Base-by-base conservation (phyloP, 1,140 invertebrate species). In the Lasaia peninsularis region DNA sequence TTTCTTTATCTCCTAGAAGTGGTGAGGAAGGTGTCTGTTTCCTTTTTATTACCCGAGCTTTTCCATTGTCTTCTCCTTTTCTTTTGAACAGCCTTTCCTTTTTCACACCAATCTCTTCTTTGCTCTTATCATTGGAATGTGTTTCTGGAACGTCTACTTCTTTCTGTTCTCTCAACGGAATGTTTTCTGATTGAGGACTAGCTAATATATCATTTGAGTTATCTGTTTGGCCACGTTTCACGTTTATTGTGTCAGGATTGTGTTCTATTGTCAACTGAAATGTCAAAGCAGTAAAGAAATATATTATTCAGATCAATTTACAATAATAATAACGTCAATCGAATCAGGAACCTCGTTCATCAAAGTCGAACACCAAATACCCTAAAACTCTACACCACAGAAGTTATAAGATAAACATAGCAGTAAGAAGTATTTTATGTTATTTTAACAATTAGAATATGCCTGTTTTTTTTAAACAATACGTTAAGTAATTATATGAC, bases 241-340 rank as follows among this genome's bases (percentile, higher is more conserved):
- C 73, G 66, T 67, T 71, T 52, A 72, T 73, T 62, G 82, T 79
- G 1, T 94, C 94, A 21, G 96, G 95, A 85, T 96, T 96, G 71
- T 97, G 95, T 81, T 98, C 97, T 65, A 98, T 96, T 28, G 95
- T 96, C 56, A 96, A 80, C 92, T 96, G 81, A 10, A 71, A 72
- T 49, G 2, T 12, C 11, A 49, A 24, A 49, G n/a, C 34, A 20
- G 18, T 11, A 7, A 37, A 12, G n/a, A 44, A 44, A 44, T 18
- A 44, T 44, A 44, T 44, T 52, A 52, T 1, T 31, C 82, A 32
- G 24, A 61, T 18, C 28, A 14, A 11, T 3, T 40, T 54, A n/a
- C n/a, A n/a, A n/a, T n/a, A n/a, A n/a, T n/a, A n/a, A n/a, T n/a
- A n/a, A n/a, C n/a, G n/a, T n/a, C n/a, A n/a, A n/a, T n/a, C n/a